phyloP scores from a whole-genome alignment of 2,113 vertebrate species.

The Talpa occidentalis region DNA sequence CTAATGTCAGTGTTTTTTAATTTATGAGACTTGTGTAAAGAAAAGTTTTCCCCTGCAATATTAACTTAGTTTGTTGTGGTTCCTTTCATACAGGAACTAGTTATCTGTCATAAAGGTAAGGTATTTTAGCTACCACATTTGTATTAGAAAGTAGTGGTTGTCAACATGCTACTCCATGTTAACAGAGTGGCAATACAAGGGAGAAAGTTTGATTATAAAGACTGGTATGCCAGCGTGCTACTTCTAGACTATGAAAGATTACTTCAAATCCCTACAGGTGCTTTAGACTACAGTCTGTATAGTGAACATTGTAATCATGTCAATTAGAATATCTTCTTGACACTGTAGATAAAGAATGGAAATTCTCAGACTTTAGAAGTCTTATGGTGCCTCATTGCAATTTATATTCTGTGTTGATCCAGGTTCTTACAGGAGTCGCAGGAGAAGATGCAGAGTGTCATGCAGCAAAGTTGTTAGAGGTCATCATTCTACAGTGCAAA shows the following conservation, averaged over 20 bases:
- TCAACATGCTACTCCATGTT: background rate
- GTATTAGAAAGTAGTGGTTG: background rate
- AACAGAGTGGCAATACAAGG: background rate
- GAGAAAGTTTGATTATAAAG: background rate
- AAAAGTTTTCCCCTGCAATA: background rate
- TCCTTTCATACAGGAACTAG: background rate
- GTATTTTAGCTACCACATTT: background rate
- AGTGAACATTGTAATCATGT: background rate
- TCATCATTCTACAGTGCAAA: slow-evolving; percentile 98
- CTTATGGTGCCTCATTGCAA: background rate
- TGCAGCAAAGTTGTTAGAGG: slow-evolving; percentile 97
- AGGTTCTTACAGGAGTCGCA: slow-evolving; percentile 98
- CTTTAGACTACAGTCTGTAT: background rate
- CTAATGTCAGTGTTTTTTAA: background rate
- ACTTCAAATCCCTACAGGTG: background rate
- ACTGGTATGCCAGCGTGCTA: background rate
- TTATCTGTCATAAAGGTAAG: background rate
- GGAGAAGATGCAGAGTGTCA: slow-evolving; percentile 99
- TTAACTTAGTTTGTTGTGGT: background rate
- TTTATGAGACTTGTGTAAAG: background rate
- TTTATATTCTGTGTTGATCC: slow-evolving; percentile 62
- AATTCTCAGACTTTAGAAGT: background rate
- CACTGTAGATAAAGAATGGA: background rate
- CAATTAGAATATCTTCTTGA: background rate
- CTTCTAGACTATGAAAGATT: background rate